These are phyloP conservation scores for Scortum barcoo DNA, from an alignment of 2,113 vertebrate genomes.

Conservation along the genomic window DNA sequence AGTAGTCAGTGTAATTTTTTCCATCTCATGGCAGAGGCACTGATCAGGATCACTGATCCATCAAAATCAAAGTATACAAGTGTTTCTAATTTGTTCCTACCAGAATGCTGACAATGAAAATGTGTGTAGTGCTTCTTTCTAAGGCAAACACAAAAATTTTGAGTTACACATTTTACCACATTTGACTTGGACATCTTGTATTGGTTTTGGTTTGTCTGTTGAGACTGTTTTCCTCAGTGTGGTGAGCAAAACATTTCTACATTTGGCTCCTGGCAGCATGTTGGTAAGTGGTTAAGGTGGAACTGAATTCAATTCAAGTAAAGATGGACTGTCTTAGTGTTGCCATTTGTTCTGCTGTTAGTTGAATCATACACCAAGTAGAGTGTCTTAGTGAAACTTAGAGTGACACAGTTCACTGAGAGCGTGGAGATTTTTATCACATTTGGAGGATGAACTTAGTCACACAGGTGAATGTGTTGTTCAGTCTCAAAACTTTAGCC, in stretches of 20 bases:
- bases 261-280: neutral
- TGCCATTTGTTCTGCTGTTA: neutral
- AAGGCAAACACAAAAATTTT: constrained; percentile 1
- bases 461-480: neutral
- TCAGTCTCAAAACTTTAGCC: neutral
- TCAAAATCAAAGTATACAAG: neutral
- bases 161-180: constrained; percentile 17
- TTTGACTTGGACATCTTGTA: neutral
- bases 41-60: neutral
- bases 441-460: neutral
- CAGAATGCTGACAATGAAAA: neutral
- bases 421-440: neutral
- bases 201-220: constrained; percentile 10
- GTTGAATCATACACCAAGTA: neutral
- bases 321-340: neutral
- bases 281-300: neutral
- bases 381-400: neutral
- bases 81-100: neutral
- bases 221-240: neutral
- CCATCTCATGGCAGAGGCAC: neutral
- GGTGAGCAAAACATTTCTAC: constrained; percentile 8
- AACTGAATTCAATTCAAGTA: neutral
- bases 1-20: neutral
- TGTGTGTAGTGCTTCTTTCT: neutral
- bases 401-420: neutral